Evolutionary conservation across 1,140 invertebrate genomes (phyloP).

Genomic region (Anastrepha ludens): DNA sequence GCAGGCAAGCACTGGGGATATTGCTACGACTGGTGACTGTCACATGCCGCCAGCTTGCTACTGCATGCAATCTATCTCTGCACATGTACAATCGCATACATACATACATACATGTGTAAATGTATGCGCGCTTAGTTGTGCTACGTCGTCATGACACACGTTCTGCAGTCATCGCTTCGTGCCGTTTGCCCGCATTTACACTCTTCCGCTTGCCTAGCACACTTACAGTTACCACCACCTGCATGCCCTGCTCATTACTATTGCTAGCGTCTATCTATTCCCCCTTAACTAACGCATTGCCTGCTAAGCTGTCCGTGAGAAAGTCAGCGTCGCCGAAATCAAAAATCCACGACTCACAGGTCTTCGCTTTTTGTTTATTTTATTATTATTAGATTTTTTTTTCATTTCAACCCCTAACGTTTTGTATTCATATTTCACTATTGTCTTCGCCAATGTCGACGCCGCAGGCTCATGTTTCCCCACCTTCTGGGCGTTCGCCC

Average conservation of each 20-base stretch:
- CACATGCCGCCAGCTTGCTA: neutral
- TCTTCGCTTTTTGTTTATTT: neutral
- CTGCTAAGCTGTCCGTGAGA: conserved; percentile 2
- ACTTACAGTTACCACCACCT: neutral
- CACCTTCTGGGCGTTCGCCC: neutral
- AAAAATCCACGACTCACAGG: conserved; percentile 17
- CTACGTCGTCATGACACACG: neutral
- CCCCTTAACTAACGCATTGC: neutral
- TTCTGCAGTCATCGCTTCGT: conserved; percentile 14
- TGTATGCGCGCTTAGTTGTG: neutral
- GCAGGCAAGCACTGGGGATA: neutral
- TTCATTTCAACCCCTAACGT: neutral
- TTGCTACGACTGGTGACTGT: neutral
- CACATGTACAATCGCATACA: neutral
- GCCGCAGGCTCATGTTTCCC: neutral
- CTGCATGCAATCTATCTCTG: neutral
- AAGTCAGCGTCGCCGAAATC: conserved; percentile 28
- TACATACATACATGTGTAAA: neutral
- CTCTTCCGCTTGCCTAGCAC: neutral
- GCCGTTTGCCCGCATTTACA: neutral
- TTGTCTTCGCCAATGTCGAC: no score
- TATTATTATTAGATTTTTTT: neutral
- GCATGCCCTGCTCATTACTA: neutral
- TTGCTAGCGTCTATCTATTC: neutral
- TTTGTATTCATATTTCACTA: conserved; percentile 12